Base-by-base conservation (phyloP, 1,140 invertebrate genomes). In the Ganaspis sp. region DNA sequence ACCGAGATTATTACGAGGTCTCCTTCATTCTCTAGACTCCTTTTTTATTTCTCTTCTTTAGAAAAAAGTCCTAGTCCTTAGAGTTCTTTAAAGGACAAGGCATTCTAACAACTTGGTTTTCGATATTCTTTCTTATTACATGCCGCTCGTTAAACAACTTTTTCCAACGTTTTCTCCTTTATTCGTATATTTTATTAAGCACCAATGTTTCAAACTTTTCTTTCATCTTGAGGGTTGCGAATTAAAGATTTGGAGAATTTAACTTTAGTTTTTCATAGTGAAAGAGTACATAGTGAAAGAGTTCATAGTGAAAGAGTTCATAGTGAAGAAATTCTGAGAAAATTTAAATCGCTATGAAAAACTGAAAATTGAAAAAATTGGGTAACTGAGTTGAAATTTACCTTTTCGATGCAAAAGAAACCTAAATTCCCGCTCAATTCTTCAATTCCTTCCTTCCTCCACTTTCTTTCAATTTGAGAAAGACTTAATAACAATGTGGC, bases 1-100 rank as follows among this genome's bases (percentile, higher is more conserved):
- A 64, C 54, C 21, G 23, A 64, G 54, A 64, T 64, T 64, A 64
- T 64, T 49, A 49, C 45, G 54, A 19, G 54, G 54, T 64, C 54
- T 11, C 29, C 54, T 64, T 64, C 23, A 64, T 64, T 64, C 54
- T 64, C 54, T 1, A 29, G 54, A 5, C 54, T 64, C 21, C 9
- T 64, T 64, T 58, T 58, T 23, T 26, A 11, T 58, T 17, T 58
- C 21, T 29, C 21, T 15, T 64, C 54, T 29, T 64, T 29, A 64
- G 21, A 64, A 64, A 64, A 64, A 64, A 64, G 21, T 26, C 15
- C 21, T 64, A 15, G 23, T 64, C 54, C 54, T 64, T 64, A 64
- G 53, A 54, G 6, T 23, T 54, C 5, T 21, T 17, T 21, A 54
- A 54, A 5, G 19, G 19, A 23, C 53, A 9, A 54, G 54, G 12